Base-by-base conservation (phyloP, 2,797 vertebrate species). In the Emydoidea blandingii region DNA sequence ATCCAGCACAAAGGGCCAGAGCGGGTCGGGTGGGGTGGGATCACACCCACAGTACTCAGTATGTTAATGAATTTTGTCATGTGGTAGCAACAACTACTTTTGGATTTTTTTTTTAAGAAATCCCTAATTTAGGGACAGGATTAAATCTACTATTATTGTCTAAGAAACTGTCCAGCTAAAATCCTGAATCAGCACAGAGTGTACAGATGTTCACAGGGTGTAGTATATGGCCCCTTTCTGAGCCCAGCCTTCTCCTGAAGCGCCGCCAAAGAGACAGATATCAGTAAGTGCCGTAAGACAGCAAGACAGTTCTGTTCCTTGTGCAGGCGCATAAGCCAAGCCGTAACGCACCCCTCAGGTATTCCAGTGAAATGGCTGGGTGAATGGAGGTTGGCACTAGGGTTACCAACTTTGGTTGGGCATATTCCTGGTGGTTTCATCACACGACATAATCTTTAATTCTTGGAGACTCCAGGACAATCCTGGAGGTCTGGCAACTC, bases 171-270 rank as follows among this genome's bases (percentile, higher is more conserved):
- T 56, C 52, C 81, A 68, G 23, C 6, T 7, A 23, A 79, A 34
- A 52, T 9, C 18, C 14, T 41, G 52, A 0, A 44, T 57, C 21
- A 92, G 49, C 27, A 81, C 52, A 85, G 53, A 12, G 12, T 14
- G 7, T 65, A 34, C 29, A 18, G 59, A 34, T 65, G 59, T 34
- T 65, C 29, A 65, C 68, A 62, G n/a, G 16, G 65, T 79, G 7
- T 4, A 49, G 0, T 6, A 8, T 27, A 78, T 3, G 2, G 3
- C 19, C 34, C 6, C 23, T 5, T 72, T 19, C n/a, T 29, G 10
- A 92, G 15, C 47, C 52, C 0, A 27, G 27, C 21, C 18, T 87
- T 49, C 12, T 37, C 15, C 21, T 86, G 76, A 57, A 25, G 41
- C 19, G 79, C 47, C 31, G 6, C 14, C 25, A 47, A n/a, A 34